Evolutionary conservation across 2,888 invertebrate species (phyloP).

Genomic region (Junonia oenone): DNA sequence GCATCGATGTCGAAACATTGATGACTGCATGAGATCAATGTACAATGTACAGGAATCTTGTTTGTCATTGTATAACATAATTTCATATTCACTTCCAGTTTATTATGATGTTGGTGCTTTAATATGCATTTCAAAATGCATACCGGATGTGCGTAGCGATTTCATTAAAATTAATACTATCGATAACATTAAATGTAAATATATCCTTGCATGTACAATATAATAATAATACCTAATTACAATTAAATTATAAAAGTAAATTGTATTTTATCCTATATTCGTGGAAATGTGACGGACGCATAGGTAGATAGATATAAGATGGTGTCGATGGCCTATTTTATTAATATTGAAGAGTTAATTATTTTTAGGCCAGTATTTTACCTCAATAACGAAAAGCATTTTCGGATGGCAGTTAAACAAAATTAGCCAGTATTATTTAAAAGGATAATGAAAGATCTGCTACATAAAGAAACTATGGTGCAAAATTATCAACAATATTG

Average conservation of each 20-base stretch:
- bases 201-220: slow-evolving; percentile 47
- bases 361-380: slow-evolving; percentile 23
- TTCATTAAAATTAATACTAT: slow-evolving; percentile 16
- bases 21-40: neutral
- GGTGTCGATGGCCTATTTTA: slow-evolving; percentile 23
- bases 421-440: slow-evolving; percentile 21
- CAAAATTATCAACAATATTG: neutral
- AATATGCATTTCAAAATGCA: slow-evolving; percentile 51
- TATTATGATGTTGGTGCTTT: slow-evolving; percentile 49
- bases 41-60: neutral
- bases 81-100: slow-evolving; percentile 3
- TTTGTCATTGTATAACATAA: slow-evolving; percentile 1
- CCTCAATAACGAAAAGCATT: slow-evolving; percentile 6
- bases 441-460: neutral
- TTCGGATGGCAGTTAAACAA: slow-evolving; percentile 5
- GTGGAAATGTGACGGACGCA: slow-evolving; percentile 1
- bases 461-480: neutral
- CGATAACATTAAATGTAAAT: slow-evolving; percentile 42
- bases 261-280: slow-evolving; percentile 7
- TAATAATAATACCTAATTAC: slow-evolving; percentile 16
- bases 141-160: slow-evolving; percentile 54
- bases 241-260: slow-evolving; percentile 14
- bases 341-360: slow-evolving; percentile 12
- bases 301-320: slow-evolving; percentile 1
- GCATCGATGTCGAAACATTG: neutral